Conservation (phyloP, 2,113 vertebrate species). For the Embiotoca jacksoni region DNA sequence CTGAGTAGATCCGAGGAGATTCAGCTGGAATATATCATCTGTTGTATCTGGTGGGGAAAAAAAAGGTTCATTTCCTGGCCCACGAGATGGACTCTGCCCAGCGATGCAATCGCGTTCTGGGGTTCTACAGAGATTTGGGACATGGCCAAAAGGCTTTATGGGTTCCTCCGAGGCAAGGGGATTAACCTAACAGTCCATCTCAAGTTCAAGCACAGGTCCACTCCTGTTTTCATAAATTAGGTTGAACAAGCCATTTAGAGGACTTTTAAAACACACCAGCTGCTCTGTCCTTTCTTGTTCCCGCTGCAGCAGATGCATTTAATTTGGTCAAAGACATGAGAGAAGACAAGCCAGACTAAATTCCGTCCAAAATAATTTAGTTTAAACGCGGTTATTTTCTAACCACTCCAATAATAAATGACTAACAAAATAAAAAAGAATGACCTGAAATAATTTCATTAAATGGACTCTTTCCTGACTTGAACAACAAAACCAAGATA, state of each 20-base stretch:
- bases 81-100: background rate
- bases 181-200: background rate
- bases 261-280: constrained; percentile 33
- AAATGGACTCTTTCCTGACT: background rate
- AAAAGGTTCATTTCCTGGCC: constrained; percentile 11
- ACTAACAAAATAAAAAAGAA: background rate
- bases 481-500: no score
- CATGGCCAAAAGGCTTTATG: constrained; percentile 28
- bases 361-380: background rate
- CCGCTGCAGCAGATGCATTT: background rate
- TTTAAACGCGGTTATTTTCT: background rate
- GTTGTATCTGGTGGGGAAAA: constrained; percentile 3
- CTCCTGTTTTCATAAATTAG: constrained; percentile 51
- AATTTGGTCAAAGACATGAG: constrained; percentile 1
- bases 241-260: constrained; percentile 39
- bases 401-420: background rate
- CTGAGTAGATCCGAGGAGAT: no score
- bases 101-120: background rate
- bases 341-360: constrained; percentile 8
- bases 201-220: constrained; percentile 27
- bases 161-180: background rate
- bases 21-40: background rate
- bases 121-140: constrained; percentile 29
- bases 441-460: background rate
- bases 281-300: constrained; percentile 21